Evolutionary conservation across 2,888 invertebrate genomes (phyloP), one percentile per base, ranked within the genome.

Genomic region (Tipula lateralis): DNA sequence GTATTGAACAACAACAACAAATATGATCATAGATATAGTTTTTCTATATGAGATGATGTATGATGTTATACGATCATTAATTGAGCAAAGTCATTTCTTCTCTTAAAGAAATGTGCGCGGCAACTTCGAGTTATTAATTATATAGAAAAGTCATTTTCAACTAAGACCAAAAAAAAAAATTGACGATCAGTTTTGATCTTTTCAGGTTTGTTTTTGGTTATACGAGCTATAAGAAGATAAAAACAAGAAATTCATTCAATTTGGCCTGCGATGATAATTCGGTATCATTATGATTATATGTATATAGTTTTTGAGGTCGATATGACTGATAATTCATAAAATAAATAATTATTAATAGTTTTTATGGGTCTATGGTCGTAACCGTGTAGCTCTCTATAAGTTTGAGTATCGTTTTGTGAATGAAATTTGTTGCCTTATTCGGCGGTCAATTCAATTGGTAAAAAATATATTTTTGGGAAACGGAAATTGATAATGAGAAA

Each of bases 51-150:
- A n/a, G 44, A 44, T 44, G 44, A 16, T 44, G 44, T 44, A 66
- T 66, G 66, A 24, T 66, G 66, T 0, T 66, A 9, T n/a, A 24
- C 19, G 66, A 66, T 66, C 66, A 66, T 66, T 66, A 66, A 66
- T 66, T 66, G 66, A 66, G 66, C 66, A 66, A 66, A 32, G 29
- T 84, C 84, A 85, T 85, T 85, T 85, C 24, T 66, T 66, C 66
- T 24, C 66, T 24, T 66, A 36, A 3, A 66, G 9, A 66, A 12
- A 9, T 84, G 83, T 83, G 66, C 82, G 85, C 85, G 85, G 85
- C 85, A 84, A 82, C 84, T 84, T 80, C 19, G 84, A 83, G 44
- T 83, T 84, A 84, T 84, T 85, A 85, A 85, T 85, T 85, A 85
- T 85, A 66, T 66, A 66, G 66, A 66, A 66, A 66, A 66, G 66